These are phyloP conservation scores for Mimachlamys varia DNA, from an alignment of 2,888 invertebrate species.

Conservation along the genomic window DNA sequence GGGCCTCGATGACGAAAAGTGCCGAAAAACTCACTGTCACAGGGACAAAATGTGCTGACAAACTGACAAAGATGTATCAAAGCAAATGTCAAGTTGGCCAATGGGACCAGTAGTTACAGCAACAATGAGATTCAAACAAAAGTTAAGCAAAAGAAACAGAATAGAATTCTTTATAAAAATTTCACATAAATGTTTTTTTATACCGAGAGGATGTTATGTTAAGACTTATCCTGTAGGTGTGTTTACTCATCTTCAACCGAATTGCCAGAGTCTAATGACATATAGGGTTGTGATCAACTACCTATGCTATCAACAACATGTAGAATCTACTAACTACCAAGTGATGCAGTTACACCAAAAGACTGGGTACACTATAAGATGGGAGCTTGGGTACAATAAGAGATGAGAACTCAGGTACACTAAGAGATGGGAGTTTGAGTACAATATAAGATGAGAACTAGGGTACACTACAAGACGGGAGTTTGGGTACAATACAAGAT, in stretches of 20 bases:
- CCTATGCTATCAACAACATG: not conserved
- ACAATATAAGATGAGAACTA: too few species aligned
- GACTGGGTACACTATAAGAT: not conserved
- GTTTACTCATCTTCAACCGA: not conserved
- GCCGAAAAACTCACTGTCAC: not conserved
- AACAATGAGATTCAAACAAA: not conserved
- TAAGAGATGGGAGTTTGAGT: too few species aligned
- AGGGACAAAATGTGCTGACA: not conserved
- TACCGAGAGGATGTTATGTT: not conserved
- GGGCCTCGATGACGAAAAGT: not conserved
- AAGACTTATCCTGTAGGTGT: not conserved
- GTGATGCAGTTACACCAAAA: not conserved
- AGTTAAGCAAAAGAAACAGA: not conserved
- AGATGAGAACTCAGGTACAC: too few species aligned
- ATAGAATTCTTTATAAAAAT: too few species aligned
- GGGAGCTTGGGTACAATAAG: too few species aligned
- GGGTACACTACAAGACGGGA: too few species aligned
- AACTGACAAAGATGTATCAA: not conserved
- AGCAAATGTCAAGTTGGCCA: not conserved
- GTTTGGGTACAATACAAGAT: too few species aligned
- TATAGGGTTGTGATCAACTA: not conserved
- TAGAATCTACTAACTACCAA: constrained; percentile 6
- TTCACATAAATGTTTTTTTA: not conserved
- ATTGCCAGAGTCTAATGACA: not conserved
- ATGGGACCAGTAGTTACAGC: not conserved